Percentiles rank a stretch among this genome's conserved stretches.
phyloP scores from a whole-genome alignment of 2,888 invertebrate species.

The Drosophila longiperda region DNA sequence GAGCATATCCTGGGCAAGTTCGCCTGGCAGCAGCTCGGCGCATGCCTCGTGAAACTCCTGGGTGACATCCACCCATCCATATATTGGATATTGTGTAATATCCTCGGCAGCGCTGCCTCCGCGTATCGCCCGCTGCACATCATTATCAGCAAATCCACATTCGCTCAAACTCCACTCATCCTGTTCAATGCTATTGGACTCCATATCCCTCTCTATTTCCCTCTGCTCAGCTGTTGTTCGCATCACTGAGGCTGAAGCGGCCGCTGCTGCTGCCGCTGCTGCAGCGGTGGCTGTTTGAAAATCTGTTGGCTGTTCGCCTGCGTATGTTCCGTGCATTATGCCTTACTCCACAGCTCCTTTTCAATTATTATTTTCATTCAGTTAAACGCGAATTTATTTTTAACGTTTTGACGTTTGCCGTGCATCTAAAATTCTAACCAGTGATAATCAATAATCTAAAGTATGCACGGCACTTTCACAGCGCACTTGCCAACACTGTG shows the following conservation, averaged over 20 bases:
- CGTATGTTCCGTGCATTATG: constrained; percentile 47
- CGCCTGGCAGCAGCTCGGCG: constrained; percentile 93
- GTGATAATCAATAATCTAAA: constrained; percentile 28
- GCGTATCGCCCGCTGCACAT: constrained; percentile 74
- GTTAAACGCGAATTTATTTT: constrained; percentile 15
- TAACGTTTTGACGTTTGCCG: constrained; percentile 21
- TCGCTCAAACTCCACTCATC: constrained; percentile 76
- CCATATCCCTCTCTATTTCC: constrained; percentile 39
- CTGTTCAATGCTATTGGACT: constrained; percentile 44
- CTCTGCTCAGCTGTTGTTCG: constrained; percentile 45
- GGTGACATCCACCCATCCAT: constrained; percentile 85
- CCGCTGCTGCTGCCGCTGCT: constrained; percentile 71
- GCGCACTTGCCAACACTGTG: constrained; percentile 30
- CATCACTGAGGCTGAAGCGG: constrained; percentile 41
- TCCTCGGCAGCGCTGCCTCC: constrained; percentile 71
- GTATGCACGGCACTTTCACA: constrained; percentile 1
- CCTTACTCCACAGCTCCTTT: constrained; percentile 14
- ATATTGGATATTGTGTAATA: constrained; percentile 81
- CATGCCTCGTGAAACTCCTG: constrained; percentile 88
- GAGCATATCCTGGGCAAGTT: constrained; percentile 95
- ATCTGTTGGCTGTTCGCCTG: constrained; percentile 63
- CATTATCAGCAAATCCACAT: constrained; percentile 72
- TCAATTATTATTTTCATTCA: constrained; percentile 13
- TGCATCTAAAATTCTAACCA: constrained; percentile 24
- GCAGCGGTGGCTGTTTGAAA: constrained; percentile 81